Percentiles rank a stretch among this genome's conserved stretches.
Conservation (phyloP, 37 sponge, comb jelly and placozoan species). For the Theonella swinhoei region DNA sequence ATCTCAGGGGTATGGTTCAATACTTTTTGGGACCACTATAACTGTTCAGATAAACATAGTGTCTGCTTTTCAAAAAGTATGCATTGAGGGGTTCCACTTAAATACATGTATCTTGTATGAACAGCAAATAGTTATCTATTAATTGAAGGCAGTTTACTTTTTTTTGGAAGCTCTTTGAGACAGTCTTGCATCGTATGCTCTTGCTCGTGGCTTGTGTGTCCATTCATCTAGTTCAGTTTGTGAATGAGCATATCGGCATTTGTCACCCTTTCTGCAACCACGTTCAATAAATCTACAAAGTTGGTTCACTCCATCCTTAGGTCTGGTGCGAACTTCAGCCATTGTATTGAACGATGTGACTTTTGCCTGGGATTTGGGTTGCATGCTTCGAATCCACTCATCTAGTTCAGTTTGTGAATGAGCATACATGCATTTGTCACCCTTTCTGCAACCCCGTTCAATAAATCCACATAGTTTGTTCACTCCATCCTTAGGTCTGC, state of each 20-base stretch:
- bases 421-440: background rate
- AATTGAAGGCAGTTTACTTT: too few species aligned
- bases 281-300: background rate
- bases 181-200: background rate
- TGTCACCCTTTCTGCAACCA: background rate
- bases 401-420: background rate
- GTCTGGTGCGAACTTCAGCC: background rate
- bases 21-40: too few species aligned
- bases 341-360: background rate
- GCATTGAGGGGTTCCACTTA: too few species aligned
- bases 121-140: too few species aligned
- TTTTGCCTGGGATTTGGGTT: background rate
- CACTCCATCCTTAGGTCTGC: background rate
- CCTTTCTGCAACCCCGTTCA: background rate
- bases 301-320: background rate
- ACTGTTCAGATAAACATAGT: too few species aligned
- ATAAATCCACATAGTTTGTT: background rate
- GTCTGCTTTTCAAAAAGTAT: too few species aligned
- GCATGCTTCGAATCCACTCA: too few species aligned
- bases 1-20: too few species aligned
- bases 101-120: too few species aligned
- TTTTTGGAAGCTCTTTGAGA: background rate
- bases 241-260: background rate
- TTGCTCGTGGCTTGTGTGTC: background rate
- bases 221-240: background rate